Evolutionary conservation across 2,113 vertebrate species (phyloP), one percentile per base, ranked within the genome.

Genomic region (Oostethus manadensis): DNA sequence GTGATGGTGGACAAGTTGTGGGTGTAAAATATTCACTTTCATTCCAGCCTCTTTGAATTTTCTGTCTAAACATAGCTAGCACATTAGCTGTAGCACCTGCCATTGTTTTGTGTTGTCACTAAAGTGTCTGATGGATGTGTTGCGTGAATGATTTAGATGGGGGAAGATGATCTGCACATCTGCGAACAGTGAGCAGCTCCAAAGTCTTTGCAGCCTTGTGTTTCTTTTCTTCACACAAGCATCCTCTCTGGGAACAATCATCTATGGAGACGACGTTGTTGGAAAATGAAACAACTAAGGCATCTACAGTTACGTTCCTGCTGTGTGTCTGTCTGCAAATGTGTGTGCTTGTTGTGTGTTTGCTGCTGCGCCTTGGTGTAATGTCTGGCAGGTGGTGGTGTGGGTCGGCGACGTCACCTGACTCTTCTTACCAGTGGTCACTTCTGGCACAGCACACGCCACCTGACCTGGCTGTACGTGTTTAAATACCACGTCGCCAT

Each of bases 401-500:
- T 72, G 80, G 82, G 83, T 86, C 60, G 62, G 3, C 60, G 68
- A 76, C 64, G 40, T 71, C 71, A 74, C 64, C 74, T 63, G 73
- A 69, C 71, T 42, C 55, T 43, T 18, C 63, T 76, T 81, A 76
- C 77, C 76, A 86, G 60, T 44, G 68, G 72, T 60, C 40, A 42
- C 21, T 23, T 57, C 48, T 56, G 48, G 66, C 78, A 79, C 69
- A 35, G 48, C 62, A 61, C 78, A 23, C 53, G 79, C 71, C 78
- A 88, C 53, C 60, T 66, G 76, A 88, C 81, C 81, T 17, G 15
- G 47, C 66, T 35, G 45, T 11, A 50, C 58, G 76, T 84, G 78
- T 84, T 79, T 80, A 78, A 71, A 80, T 76, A 70, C 71, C 79
- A 29, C 35, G 10, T 10, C 10, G 38, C 10, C 10, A 6, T 40